Base-by-base conservation (phyloP, 1,140 invertebrate genomes). In the Drosophila parvula region DNA sequence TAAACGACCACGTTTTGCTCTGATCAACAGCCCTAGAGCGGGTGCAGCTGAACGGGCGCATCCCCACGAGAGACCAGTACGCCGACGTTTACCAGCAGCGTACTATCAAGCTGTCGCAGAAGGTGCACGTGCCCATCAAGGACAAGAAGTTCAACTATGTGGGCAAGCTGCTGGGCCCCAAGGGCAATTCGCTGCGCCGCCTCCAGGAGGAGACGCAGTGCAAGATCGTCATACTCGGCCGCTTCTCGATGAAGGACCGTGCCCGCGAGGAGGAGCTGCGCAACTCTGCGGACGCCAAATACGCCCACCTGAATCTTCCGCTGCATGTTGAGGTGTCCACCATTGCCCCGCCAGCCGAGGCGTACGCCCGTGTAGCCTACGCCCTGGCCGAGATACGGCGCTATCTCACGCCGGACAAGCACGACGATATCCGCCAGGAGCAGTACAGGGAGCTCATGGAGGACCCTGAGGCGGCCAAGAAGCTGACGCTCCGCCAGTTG, bases 71-170 rank as follows among this genome's bases (percentile, higher is more conserved):
- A 60, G 95, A 96, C 73, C 93, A 95, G 91, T 96, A 96, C 92
- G 94, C 97, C 40, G 97, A 97, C 92, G 96, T 98, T 53, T 97
- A 96, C 91, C 95, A 96, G 83, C 97, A 97, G 84, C 97, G 97
- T 90, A 96, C 96, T 22, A 95, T 97, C 74, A 95, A 96, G 91
- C 94, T 98, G 14, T 94, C 95, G 41, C 96, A 97, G 22, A 96
- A 97, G 93, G 96, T 97, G 40, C 93, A 97, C 60, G 96, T 98
- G 32, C 97, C 97, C n/a, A 94, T 97, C 12, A 96, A 98, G 90
- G 96, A 97, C 93, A 97, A 97, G 41, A 97, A 97, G 96, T 98
- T 98, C 92, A 98, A 98, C 93, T 99, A 98, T 93, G 97, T 98
- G 70, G 97, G 98, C 32, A 98, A 98, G 93, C 93, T 99, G 47